Base-by-base conservation (phyloP, 2,888 invertebrate species). In the Phyto melanocephala region DNA sequence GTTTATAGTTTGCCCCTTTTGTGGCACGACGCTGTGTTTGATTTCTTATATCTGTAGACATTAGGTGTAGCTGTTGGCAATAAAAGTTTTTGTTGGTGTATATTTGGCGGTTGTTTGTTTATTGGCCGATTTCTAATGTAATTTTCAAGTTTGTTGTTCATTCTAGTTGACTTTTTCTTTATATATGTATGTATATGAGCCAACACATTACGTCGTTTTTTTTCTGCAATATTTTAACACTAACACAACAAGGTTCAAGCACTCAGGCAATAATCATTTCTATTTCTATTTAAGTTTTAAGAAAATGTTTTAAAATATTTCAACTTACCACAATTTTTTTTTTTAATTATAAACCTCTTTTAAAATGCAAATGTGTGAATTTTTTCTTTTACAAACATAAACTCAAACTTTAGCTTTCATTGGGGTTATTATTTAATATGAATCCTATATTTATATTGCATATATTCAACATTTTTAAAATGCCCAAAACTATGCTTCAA, bases 51-150 rank as follows among this genome's bases (percentile, higher is more conserved):
- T 45, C 22, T 28, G n/a, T 62, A 37, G 63, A 33, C 37, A 45
- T 37, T 15, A 65, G 52, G 45, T 54, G 62, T 62, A 54, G 10
- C 15, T 65, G 35, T 40, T 52, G 3, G 42, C 15, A 8, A 60
- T 67, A 74, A 63, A 58, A 28, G 22, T 67, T 72, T n/a, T 28
- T 60, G 10, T 85, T 70, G 52, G 58, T 75, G 47, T 28, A n/a
- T n/a, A 28, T 28, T 74, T 70, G 72, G 37, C 28, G 52, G 63
- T 88, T 88, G 88, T 88, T 88, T 88, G 86, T 86, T 89, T 88
- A 87, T 89, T 87, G 87, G 86, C 84, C 87, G 86, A 87, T 87
- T 88, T 87, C 84, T 85, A 84, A 86, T 85, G 86, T 85, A 85
- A 86, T 85, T 86, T 85, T 84, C 84, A 87, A 67, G 65, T 72